These are phyloP conservation scores for Leucophora obtusa DNA, from an alignment of 2,888 invertebrate genomes.

Conservation along the genomic window DNA sequence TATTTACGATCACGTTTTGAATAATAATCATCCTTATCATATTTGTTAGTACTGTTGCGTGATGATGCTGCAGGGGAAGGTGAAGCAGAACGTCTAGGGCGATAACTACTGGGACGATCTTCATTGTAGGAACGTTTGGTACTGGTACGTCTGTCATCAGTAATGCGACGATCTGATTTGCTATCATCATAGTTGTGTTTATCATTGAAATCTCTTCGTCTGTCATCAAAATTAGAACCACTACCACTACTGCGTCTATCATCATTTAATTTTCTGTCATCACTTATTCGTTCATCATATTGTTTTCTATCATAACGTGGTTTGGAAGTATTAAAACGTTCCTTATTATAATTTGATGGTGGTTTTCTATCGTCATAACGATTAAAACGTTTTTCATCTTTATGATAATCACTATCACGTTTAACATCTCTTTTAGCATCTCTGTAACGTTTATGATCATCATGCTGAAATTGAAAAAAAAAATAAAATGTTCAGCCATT, in stretches of 20 bases:
- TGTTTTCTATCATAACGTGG: constrained; percentile 60
- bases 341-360: constrained; percentile 41
- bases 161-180: constrained; percentile 52
- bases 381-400: constrained; percentile 67
- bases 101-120: constrained; percentile 50
- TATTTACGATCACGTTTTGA: constrained; percentile 47
- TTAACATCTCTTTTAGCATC: constrained; percentile 58
- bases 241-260: constrained; percentile 49
- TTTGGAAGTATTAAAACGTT: constrained; percentile 52
- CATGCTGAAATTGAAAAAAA: constrained; percentile 30
- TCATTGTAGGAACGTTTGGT: constrained; percentile 58
- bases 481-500: not conserved
- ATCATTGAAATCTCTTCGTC: constrained; percentile 50
- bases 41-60: constrained; percentile 43
- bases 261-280: constrained; percentile 57
- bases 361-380: constrained; percentile 62
- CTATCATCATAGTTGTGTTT: constrained; percentile 47
- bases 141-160: constrained; percentile 49
- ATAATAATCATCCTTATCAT: constrained; percentile 4
- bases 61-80: constrained; percentile 35
- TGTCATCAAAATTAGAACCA: constrained; percentile 31
- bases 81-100: constrained; percentile 65
- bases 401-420: constrained; percentile 54
- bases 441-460: constrained; percentile 56
- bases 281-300: constrained; percentile 64